Percentiles rank a stretch among this genome's conserved stretches.
phyloP scores from a whole-genome alignment of 2,888 invertebrate species.

The Trileptium ribeirensis region DNA sequence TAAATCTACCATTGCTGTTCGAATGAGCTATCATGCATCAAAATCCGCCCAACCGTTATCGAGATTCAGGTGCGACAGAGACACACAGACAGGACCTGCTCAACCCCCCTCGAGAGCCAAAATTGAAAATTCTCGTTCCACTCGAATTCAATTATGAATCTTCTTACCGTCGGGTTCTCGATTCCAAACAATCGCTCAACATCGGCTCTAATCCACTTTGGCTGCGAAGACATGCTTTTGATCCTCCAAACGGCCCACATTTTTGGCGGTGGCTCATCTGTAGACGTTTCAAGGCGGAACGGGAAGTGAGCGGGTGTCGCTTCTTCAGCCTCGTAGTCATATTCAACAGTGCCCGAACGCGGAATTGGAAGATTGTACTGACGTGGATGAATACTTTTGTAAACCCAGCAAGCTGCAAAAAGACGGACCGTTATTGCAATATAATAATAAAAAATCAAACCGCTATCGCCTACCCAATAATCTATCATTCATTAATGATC shows the following conservation, averaged over 20 bases:
- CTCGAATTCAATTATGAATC: too few species aligned
- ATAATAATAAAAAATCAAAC: too few species aligned
- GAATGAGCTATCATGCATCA: too few species aligned
- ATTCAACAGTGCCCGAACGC: slow-evolving; percentile 40
- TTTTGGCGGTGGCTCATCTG: slow-evolving; percentile 43
- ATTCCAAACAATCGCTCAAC: slow-evolving; percentile 43
- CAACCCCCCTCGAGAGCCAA: too few species aligned
- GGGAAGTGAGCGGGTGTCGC: slow-evolving; percentile 41
- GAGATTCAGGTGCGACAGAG: too few species aligned
- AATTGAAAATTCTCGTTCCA: too few species aligned
- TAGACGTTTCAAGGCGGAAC: slow-evolving; percentile 33
- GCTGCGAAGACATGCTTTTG: slow-evolving; percentile 37
- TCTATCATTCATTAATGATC: too few species aligned
- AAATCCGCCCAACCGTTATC: too few species aligned
- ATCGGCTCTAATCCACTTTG: slow-evolving; percentile 41
- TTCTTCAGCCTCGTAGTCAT: slow-evolving; percentile 36
- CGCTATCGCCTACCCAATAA: too few species aligned
- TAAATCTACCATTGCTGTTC: too few species aligned
- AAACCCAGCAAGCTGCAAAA: slow-evolving; percentile 44
- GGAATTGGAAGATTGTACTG: slow-evolving; percentile 45
- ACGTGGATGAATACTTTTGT: slow-evolving; percentile 41
- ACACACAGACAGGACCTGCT: too few species aligned
- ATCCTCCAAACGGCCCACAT: slow-evolving; percentile 49
- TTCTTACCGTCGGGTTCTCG: slow-evolving; percentile 39
- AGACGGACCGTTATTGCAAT: too few species aligned